Evolutionary conservation across 2,888 invertebrate species (phyloP), one percentile per base, ranked within the genome.

Genomic region (Hololepta plana): DNA sequence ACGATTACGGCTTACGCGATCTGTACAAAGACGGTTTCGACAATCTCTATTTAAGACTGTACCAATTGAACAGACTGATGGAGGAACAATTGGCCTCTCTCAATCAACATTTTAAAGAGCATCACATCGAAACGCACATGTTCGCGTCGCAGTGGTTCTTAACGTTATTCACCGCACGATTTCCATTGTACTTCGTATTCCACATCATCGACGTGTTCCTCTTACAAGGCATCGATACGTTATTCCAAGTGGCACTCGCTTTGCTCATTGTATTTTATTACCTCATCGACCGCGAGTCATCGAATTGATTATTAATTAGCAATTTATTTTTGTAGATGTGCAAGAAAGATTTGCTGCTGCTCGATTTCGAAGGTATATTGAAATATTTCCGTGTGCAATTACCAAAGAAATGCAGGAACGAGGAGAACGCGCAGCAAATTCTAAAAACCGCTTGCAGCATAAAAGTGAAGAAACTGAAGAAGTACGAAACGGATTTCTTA

Each of bases 71-170:
- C 46, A 69, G 87, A 36, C 60, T 98, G 12, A 82, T 91, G 67
- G 82, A 87, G 69, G 84, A 90, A 55, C 84, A 85, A 55, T 52
- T 87, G 35, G 72, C 72, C 1, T 77, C 82, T 33, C 53, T 88
- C 29, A 74, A 76, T 46, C 72, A 72, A 31, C 87, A 88, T 49
- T 85, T 87, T 55, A 66, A 64, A 40, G 75, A 74, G 57, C 68
- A 75, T 64, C 60, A 60, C 35, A 76, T 98, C 24, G 96, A 98
- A 56, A 81, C 88, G 14, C 96, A 98, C 59, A 96, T 95, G 95
- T 98, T 88, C 53, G 96, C 96, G 12, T 91, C 90, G 4, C 98
- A 98, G 58, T 98, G 98, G 98, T 96, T 99, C 63, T 72, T 99
- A 27, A 98, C 98, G 0, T 65, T 98, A n/a, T 99, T 91, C 60